Percentiles rank a stretch among this genome's conserved stretches.
phyloP scores from a whole-genome alignment of 2,888 invertebrate genomes.

The Polydesmus complanatus region DNA sequence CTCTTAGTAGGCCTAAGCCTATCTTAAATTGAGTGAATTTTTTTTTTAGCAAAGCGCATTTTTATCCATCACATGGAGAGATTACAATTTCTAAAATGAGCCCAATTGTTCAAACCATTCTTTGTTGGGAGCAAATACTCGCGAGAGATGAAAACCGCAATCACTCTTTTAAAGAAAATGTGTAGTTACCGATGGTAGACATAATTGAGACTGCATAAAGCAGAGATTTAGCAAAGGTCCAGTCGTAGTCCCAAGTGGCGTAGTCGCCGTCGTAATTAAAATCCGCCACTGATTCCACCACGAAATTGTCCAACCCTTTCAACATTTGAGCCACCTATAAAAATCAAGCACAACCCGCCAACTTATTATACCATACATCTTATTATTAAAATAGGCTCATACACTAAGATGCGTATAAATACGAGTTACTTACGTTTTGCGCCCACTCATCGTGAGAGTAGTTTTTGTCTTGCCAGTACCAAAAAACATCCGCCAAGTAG shows the following conservation, averaged over 20 bases:
- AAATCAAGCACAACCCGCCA: not conserved
- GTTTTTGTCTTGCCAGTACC: slow-evolving; percentile 22
- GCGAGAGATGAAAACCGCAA: too few species aligned
- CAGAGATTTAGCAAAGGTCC: slow-evolving; percentile 25
- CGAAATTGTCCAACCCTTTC: slow-evolving; percentile 21
- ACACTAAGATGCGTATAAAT: not conserved
- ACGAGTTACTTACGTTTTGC: slow-evolving; percentile 17
- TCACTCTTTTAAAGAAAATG: too few species aligned
- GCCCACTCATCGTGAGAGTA: slow-evolving; percentile 19
- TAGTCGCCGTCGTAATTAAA: slow-evolving; percentile 23
- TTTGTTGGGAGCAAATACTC: too few species aligned
- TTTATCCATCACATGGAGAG: too few species aligned
- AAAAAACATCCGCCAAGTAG: slow-evolving; percentile 23
- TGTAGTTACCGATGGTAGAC: slow-evolving; percentile 27
- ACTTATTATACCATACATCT: not conserved
- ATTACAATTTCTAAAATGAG: too few species aligned
- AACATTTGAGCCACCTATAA: slow-evolving; percentile 20
- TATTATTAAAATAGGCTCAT: not conserved
- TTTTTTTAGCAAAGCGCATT: too few species aligned
- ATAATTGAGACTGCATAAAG: slow-evolving; percentile 26
- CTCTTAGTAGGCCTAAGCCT: too few species aligned
- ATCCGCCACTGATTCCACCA: slow-evolving; percentile 21
- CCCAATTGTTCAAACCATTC: too few species aligned
- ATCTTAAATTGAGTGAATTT: too few species aligned
- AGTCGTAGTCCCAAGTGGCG: slow-evolving; percentile 22